phyloP scores from a whole-genome alignment of 2,888 invertebrate genomes.

The Limenitis camilla region DNA sequence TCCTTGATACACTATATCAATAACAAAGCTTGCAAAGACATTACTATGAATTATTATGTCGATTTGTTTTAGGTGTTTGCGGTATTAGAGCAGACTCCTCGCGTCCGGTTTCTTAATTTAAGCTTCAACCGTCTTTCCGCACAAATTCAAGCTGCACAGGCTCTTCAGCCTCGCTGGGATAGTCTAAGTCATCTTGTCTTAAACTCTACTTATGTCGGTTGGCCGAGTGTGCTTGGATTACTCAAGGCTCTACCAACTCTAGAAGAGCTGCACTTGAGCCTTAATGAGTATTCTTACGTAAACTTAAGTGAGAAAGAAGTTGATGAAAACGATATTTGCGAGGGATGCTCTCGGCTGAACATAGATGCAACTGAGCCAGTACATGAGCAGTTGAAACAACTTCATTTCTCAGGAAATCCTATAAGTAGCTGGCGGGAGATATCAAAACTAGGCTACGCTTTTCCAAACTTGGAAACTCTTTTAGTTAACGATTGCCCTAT shows the following conservation, averaged over 20 bases:
- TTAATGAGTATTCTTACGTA: slow-evolving; percentile 89
- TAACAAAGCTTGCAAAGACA: too few species aligned
- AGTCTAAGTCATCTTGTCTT: slow-evolving; percentile 85
- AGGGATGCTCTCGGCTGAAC: slow-evolving; percentile 56
- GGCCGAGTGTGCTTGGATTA: slow-evolving; percentile 86
- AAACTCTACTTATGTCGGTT: slow-evolving; percentile 90
- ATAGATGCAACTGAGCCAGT: slow-evolving; percentile 56
- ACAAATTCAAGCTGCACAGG: slow-evolving; percentile 76
- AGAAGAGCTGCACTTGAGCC: slow-evolving; percentile 93
- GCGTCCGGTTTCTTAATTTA: slow-evolving; percentile 91
- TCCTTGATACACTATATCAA: background rate
- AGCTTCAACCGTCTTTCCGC: slow-evolving; percentile 90
- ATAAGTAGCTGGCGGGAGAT: slow-evolving; percentile 90
- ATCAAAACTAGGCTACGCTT: slow-evolving; percentile 86
- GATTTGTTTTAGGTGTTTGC: slow-evolving; percentile 80
- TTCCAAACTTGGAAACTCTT: slow-evolving; percentile 89
- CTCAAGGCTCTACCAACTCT: slow-evolving; percentile 84
- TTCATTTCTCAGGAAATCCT: slow-evolving; percentile 92
- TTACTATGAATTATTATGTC: background rate
- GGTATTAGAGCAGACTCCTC: slow-evolving; percentile 90
- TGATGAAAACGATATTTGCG: slow-evolving; percentile 54
- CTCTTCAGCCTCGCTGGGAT: slow-evolving; percentile 67
- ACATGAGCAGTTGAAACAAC: slow-evolving; percentile 81
- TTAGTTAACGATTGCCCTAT: slow-evolving; percentile 91
- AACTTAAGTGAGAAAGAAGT: slow-evolving; percentile 73